Conservation (phyloP, 2,113 vertebrate genomes). For the Planiliza haematocheilus region DNA sequence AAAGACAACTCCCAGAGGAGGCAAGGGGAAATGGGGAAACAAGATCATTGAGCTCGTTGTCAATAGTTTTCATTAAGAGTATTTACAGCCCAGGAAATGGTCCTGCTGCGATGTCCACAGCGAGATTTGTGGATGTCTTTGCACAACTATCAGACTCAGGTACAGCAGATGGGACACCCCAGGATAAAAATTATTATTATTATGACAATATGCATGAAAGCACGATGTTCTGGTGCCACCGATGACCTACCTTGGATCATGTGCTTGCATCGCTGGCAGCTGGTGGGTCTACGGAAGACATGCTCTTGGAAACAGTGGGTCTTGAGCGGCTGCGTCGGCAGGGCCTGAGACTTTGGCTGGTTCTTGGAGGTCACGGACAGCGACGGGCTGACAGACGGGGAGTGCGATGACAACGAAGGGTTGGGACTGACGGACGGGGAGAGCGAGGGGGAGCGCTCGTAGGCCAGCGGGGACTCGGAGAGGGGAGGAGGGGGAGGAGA, state of each 20-base stretch:
- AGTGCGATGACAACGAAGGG: constrained; percentile 75
- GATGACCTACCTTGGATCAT: constrained; percentile 88
- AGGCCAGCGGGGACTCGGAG: constrained; percentile 63
- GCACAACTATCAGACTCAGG: too few relatives aligned
- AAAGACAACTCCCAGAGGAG: constrained; percentile 10
- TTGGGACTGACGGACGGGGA: constrained; percentile 78
- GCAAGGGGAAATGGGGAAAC: not conserved
- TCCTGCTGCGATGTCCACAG: not conserved
- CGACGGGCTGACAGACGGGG: constrained; percentile 71
- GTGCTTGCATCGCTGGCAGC: constrained; percentile 91
- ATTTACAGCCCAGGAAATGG: constrained; percentile 8
- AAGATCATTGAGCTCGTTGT: not conserved
- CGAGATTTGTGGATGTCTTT: constrained; percentile 12
- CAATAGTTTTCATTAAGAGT: constrained; percentile 12
- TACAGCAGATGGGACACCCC: too few relatives aligned
- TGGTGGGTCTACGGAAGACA: constrained; percentile 88
- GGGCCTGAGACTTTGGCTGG: constrained; percentile 69
- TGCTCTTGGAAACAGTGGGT: constrained; percentile 92
- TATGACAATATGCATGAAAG: too few relatives aligned
- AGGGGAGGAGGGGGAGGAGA: constrained; percentile 80
- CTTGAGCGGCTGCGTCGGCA: constrained; percentile 77
- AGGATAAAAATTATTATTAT: too few relatives aligned
- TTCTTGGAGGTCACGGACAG: constrained; percentile 56
- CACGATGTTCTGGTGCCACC: too few relatives aligned
- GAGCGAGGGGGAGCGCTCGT: constrained; percentile 76